Base-by-base conservation (phyloP, 1,140 invertebrate species). In the Xylocopa sonorina region DNA sequence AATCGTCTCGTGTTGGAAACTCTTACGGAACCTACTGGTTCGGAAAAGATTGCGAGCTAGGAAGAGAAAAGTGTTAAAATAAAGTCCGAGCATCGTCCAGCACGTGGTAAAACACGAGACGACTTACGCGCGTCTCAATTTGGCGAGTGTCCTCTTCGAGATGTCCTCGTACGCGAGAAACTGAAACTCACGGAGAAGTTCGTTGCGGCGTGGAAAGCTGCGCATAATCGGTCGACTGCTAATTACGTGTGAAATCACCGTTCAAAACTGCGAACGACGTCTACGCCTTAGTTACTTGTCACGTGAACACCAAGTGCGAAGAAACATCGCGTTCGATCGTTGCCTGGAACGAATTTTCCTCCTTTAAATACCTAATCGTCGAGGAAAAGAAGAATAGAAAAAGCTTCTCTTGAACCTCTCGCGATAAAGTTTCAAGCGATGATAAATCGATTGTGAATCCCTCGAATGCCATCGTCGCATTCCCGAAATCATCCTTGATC, bases 191-290 rank as follows among this genome's bases (percentile, higher is more conserved):
- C 24, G 14, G 9, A 29, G 51, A 21, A 32, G 41, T 41, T 77
- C 58, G 21, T n/a, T 27, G 10, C 24, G 29, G 14, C 6, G 18
- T 21, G 7, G 24, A 38, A 50, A 58, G 12, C 16, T 21, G 48
- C 16, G n/a, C 16, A 12, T 69, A 69, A 48, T 77, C 29, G 53
- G n/a, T 27, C 6, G 32, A 69, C 58, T 69, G 67, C 18, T 68
- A 68, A 76, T 76, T 69, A 48, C 48, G 18, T 41, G 2, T 77
- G 66, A 77, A 77, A 69, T 77, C 74, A 77, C 32, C 74, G 64
- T 69, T 46, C 58, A 69, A 77, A 77, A 7, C 57, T 69, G 21
- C 51, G 7, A 46, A 27, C 41, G 51, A 69, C 53, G 66, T 69
- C 53, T 69, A 77, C 32, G 64, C 7, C 41, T 34, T 67, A 68